Conservation (phyloP, 2,113 vertebrate species). For the Ondatra zibethicus region DNA sequence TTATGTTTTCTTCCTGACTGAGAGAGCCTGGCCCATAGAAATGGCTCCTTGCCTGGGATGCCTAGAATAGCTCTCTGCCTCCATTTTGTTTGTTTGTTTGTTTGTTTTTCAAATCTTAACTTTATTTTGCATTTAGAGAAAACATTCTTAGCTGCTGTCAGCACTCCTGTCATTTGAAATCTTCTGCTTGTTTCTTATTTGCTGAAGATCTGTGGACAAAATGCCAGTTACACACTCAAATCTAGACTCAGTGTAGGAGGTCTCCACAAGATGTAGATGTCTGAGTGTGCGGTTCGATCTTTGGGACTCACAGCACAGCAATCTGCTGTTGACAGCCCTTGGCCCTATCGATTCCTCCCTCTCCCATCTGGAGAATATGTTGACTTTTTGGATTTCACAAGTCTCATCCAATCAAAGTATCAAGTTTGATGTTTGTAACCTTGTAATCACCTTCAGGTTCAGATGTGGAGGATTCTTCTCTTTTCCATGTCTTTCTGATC, state of each 20-base stretch:
- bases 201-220: not conserved
- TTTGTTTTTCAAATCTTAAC: too few species aligned
- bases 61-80: not conserved
- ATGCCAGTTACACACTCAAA: not conserved
- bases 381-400: not conserved
- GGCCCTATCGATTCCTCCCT: not conserved
- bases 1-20: not conserved
- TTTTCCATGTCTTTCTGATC: not conserved
- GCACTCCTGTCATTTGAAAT: not conserved
- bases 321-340: not conserved
- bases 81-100: too few species aligned
- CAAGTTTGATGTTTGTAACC: not conserved
- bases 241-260: not conserved
- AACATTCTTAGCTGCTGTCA: too few species aligned
- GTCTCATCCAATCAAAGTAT: not conserved
- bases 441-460: not conserved
- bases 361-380: not conserved
- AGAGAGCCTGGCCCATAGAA: not conserved
- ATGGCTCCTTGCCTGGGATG: not conserved
- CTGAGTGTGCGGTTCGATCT: not conserved
- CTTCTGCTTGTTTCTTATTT: not conserved
- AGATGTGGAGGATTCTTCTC: not conserved
- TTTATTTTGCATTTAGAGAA: not conserved
- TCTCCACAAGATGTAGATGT: not conserved
- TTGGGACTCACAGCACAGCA: not conserved